Evolutionary conservation across 2,113 vertebrate species (phyloP), one percentile per base, ranked within the genome.

Genomic region (Pituophis catenifer): DNA sequence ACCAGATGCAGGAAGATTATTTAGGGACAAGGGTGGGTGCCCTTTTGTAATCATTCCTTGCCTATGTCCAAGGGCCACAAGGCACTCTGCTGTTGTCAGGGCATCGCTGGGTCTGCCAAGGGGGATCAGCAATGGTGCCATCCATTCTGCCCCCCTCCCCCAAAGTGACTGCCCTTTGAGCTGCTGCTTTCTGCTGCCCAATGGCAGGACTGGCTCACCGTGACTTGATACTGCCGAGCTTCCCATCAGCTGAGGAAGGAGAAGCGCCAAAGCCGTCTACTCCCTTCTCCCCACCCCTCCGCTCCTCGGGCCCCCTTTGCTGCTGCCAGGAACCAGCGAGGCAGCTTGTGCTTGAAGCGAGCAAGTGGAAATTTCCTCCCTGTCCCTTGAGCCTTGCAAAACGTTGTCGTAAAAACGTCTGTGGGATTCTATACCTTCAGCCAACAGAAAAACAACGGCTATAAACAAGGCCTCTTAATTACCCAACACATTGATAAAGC

Each of bases 321-420:
- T 21, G 33, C 75, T 10, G 33, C 33, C 33, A 21, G 75, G 75
- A 44, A 4, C 17, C 75, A 81, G 75, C 2, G 17, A 17, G 53
- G 57, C 87, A 29, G 87, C 88, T 90, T 19, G 48, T 57, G 38
- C 90, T 48, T 57, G 92, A 48, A 75, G 54, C 55, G 88, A 94
- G 85, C 92, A 26, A 97, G 95, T 97, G 96, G 96, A 97, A 97
- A 97, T 97, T 97, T 97, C 96, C 97, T 96, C 91, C 92, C 94
- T 87, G 62, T 90, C 94, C 88, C 89, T 86, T 10, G 94, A 0
- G 92, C 90, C 97, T 95, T 95, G 96, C 58, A 96, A 96, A 97
- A 94, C 95, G 95, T 1, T 94, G 93, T 1, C 95, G 93, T 97
- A 97, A 97, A 91, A 97, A 57, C 93, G 53, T 17, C 89, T 0